Percentiles rank a stretch among this genome's conserved stretches.
These are phyloP conservation scores for Azorinus chamasolen DNA, from an alignment of 2,888 invertebrate species.

Conservation along the genomic window DNA sequence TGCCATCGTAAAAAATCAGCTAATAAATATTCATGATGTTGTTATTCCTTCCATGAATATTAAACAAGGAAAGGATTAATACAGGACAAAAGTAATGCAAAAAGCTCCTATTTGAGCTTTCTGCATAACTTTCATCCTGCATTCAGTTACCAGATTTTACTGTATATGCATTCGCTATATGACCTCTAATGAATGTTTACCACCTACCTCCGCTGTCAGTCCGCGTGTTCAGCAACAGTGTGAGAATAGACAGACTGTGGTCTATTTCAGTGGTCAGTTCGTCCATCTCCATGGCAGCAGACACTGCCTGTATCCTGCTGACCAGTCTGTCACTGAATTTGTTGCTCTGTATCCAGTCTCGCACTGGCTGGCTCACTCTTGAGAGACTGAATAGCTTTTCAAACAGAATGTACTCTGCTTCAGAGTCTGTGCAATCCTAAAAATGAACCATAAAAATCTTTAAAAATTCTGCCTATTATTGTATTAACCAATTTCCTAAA, in stretches of 20 bases:
- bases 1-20: no score
- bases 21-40: no score
- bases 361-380: constrained; percentile 30
- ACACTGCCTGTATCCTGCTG: constrained; percentile 66
- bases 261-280: constrained; percentile 38
- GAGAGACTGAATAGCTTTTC: constrained; percentile 56
- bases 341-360: constrained; percentile 70
- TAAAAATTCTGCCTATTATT: no score
- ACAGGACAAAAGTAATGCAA: no score
- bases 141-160: no score
- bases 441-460: constrained; percentile 10
- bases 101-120: no score
- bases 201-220: constrained; percentile 44
- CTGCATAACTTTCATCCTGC: no score
- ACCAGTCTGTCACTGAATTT: constrained; percentile 72
- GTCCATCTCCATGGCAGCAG: constrained; percentile 40
- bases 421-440: constrained; percentile 63
- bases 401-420: constrained; percentile 62
- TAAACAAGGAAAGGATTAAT: no score
- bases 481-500: no score
- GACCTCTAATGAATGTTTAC: no score
- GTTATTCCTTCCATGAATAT: no score
- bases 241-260: constrained; percentile 74
- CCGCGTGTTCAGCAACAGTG: constrained; percentile 72
- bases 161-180: no score